Evolutionary conservation across 2,797 vertebrate genomes (phyloP).

Genomic region (Pteropus rufus): DNA sequence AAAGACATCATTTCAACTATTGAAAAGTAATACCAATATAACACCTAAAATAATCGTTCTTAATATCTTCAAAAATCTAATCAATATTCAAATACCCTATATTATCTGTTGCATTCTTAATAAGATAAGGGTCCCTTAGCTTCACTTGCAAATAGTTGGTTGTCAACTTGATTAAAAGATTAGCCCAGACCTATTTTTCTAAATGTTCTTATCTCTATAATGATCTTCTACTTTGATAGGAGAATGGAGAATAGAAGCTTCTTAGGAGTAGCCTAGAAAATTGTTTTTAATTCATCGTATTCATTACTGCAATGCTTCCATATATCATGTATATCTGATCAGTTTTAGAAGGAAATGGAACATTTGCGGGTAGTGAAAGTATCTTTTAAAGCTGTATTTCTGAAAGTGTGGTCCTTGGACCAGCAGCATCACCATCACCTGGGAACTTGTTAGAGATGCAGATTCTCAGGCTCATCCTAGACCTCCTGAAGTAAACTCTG

Average conservation of each 20-base stretch:
- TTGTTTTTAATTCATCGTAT: slow-evolving; percentile 8
- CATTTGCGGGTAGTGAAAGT: slow-evolving; percentile 16
- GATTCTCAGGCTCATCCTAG: background rate
- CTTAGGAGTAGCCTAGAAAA: background rate
- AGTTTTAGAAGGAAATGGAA: slow-evolving; percentile 26
- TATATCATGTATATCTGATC: background rate
- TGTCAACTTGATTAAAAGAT: background rate
- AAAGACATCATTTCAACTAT: background rate
- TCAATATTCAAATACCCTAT: background rate
- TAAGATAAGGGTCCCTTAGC: background rate
- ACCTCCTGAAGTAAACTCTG: background rate
- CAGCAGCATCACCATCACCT: background rate
- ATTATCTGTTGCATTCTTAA: background rate
- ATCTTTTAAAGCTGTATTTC: background rate
- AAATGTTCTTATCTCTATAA: background rate
- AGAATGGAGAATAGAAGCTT: background rate
- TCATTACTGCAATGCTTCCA: background rate
- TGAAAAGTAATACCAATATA: background rate
- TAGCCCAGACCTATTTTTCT: background rate
- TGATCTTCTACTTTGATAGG: background rate
- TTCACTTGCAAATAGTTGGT: background rate
- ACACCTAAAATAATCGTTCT: slow-evolving; percentile 17
- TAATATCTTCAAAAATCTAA: slow-evolving; percentile 24
- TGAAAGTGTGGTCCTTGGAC: background rate
- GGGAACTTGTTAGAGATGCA: background rate